Base-by-base conservation (phyloP, 2,888 invertebrate species). In the Trissoscelio sp. region DNA sequence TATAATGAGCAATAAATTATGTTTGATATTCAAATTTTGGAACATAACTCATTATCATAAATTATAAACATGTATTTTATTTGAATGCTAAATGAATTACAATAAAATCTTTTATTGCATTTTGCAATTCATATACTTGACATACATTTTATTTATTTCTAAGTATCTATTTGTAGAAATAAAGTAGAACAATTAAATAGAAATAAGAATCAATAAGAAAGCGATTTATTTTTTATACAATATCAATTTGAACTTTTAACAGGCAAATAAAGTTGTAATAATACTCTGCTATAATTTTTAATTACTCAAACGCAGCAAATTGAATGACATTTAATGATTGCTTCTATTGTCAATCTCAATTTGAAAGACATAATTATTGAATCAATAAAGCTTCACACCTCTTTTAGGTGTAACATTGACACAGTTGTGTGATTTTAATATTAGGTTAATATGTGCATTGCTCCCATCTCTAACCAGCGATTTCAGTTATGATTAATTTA, bases 371-470 rank as follows among this genome's bases (percentile, higher is more conserved):
- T 60, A 28, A 44, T 28, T 37, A 37, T 22, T 39, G 24, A 66
- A 28, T 39, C 9, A 53, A 55, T 44, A 22, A 34, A 34, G 22
- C 57, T 58, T 70, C 3, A 22, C 34, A 28, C 39, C 34, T 57
- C 3, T 18, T 31, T 57, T 12, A 57, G 62, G 22, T 57, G 12
- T 72, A 69, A 48, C 44, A 34, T 20, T 67, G 44, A 58, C 46
- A 16, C 5, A 64, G 39, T 44, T 73, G 44, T 73, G 66, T 79
- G 73, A 60, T 46, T 53, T 67, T 44, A 60, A 34, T 73, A 42
- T 64, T 66, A 22, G 31, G 16, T 79, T 73, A 79, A 67, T 12
- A 66, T 51, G 11, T 79, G 73, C 79, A 73, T 66, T 66, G 75
- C 66, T 80, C 48, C 48, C 51, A 46, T 57, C 4, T 74, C 75